phyloP scores from a whole-genome alignment of 1,140 invertebrate genomes.

The Tigriopus japonicus region DNA sequence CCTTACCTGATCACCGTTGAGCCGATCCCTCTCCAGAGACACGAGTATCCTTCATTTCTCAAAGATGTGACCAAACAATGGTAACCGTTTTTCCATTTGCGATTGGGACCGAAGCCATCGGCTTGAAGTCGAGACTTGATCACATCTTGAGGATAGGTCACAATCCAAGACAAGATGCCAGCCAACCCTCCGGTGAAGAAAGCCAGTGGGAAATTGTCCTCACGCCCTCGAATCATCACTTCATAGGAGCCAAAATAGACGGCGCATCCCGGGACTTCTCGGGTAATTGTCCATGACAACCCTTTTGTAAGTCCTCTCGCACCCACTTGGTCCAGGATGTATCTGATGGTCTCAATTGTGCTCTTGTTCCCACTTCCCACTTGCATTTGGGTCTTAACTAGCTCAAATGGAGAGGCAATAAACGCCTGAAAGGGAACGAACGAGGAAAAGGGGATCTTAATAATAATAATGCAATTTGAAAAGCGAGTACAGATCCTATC shows the following conservation, averaged over 20 bases:
- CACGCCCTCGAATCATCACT: conserved; percentile 29
- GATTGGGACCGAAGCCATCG: conserved; percentile 33
- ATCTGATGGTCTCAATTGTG: conserved; percentile 35
- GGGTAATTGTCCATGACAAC: conserved; percentile 42
- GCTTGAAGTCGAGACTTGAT: conserved; percentile 71
- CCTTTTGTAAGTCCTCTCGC: conserved; percentile 50
- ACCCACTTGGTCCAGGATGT: conserved; percentile 42
- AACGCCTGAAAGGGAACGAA: conserved; percentile 44
- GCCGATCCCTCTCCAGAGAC: conserved; percentile 45
- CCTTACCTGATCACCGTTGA: conserved; percentile 45
- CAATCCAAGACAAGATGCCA: conserved; percentile 61
- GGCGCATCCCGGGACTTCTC: conserved; percentile 40
- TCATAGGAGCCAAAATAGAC: conserved; percentile 56
- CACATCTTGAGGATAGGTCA: conserved; percentile 70
- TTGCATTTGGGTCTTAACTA: conserved; percentile 67
- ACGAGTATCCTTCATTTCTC: conserved; percentile 41
- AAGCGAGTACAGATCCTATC: too few species aligned
- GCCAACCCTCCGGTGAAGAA: conserved; percentile 58
- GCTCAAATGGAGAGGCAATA: conserved; percentile 62
- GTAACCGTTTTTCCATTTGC: conserved; percentile 40
- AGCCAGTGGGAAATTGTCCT: conserved; percentile 27
- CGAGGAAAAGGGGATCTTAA: too few species aligned
- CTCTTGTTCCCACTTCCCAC: conserved; percentile 23
- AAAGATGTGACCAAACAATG: conserved; percentile 52
- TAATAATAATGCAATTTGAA: too few species aligned